Percentiles rank a stretch among this genome's conserved stretches.
Evolutionary conservation across 2,113 vertebrate species (phyloP).

Genomic region (Sinocyclocheilus grahami): DNA sequence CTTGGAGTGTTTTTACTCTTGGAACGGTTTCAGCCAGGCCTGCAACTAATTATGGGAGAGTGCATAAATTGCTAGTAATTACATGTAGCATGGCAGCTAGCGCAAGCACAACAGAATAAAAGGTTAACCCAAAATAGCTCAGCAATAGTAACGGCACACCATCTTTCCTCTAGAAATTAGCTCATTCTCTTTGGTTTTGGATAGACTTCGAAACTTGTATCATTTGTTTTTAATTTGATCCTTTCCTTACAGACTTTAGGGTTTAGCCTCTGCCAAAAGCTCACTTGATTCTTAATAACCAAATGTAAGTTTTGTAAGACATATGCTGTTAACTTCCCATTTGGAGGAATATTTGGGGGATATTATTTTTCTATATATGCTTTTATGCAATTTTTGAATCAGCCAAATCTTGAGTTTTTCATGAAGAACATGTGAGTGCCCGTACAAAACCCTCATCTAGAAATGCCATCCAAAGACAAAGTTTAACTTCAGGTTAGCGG

Average conservation of each 20-base stretch:
- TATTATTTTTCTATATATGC: background rate
- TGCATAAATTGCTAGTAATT: constrained; percentile 74
- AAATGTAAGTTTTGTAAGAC: constrained; percentile 18
- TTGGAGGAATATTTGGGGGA: too few relatives aligned
- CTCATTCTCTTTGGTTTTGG: constrained; percentile 1
- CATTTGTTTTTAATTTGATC: constrained; percentile 43
- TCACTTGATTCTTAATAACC: constrained; percentile 30
- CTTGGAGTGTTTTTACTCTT: constrained; percentile 50
- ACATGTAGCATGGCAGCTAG: constrained; percentile 69
- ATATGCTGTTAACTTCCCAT: background rate
- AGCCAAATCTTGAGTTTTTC: background rate
- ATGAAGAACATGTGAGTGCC: background rate
- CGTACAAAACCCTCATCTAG: background rate
- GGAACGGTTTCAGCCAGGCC: constrained; percentile 68
- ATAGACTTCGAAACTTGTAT: constrained; percentile 23
- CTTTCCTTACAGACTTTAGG: constrained; percentile 15
- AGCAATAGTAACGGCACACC: constrained; percentile 13
- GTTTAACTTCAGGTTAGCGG: background rate
- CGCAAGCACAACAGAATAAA: constrained; percentile 68
- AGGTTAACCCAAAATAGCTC: constrained; percentile 64
- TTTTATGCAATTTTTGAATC: background rate
- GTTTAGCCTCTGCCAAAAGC: constrained; percentile 13
- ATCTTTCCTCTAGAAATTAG: background rate
- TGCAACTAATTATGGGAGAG: constrained; percentile 72
- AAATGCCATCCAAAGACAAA: background rate